These are phyloP conservation scores for Helicoverpa assulta DNA, from an alignment of 2,888 invertebrate genomes.

Conservation along the genomic window DNA sequence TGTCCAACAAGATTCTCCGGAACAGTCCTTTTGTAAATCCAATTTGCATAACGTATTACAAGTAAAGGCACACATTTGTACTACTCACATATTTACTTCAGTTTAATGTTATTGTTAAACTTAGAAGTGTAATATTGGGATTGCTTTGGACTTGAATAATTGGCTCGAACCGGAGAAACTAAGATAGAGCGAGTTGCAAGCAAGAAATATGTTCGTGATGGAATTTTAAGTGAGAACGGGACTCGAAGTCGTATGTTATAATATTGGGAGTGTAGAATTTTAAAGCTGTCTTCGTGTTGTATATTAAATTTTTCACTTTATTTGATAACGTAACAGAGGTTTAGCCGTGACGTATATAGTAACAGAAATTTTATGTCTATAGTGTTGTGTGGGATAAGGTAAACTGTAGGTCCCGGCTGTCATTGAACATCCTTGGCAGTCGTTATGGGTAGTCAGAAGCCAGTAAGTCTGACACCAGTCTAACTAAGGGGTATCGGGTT, in stretches of 20 bases:
- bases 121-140: conserved; percentile 26
- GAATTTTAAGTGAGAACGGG: conserved; percentile 28
- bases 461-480: no score
- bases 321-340: no score
- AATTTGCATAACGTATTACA: background rate
- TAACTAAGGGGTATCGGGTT: no score
- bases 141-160: conserved; percentile 38
- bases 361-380: no score
- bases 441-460: no score
- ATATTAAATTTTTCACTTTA: background rate
- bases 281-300: background rate
- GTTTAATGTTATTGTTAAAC: conserved; percentile 11
- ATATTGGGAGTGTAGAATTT: background rate
- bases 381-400: no score
- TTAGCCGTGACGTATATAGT: no score
- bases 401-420: no score
- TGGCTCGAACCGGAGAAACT: conserved; percentile 34
- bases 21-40: background rate
- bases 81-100: conserved; percentile 15
- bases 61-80: background rate
- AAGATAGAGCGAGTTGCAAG: conserved; percentile 36
- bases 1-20: background rate
- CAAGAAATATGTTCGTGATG: conserved; percentile 30
- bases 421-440: no score
- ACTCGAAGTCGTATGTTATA: conserved; percentile 7